These are phyloP conservation scores for Coturnix japonica DNA, from an alignment of 2,113 vertebrate genomes.

Conservation along the genomic window DNA sequence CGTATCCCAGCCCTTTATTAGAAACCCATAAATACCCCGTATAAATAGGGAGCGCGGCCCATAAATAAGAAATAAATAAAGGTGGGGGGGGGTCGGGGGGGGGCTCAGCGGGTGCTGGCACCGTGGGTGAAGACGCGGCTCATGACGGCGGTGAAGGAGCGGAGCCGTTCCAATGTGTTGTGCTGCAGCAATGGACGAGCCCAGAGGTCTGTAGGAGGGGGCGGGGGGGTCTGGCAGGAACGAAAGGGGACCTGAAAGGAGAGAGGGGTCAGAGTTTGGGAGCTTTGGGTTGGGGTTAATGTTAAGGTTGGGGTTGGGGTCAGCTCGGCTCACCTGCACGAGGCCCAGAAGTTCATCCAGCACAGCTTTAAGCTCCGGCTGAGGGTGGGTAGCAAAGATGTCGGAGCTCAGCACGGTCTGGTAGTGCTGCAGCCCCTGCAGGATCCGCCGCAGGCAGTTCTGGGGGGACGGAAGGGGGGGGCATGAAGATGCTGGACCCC, in stretches of 20 bases:
- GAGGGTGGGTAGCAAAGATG: conserved; percentile 36
- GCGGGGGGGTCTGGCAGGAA: not conserved
- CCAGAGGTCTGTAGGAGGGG: not conserved
- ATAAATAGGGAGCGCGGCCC: not conserved
- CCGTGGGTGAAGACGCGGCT: conserved; percentile 75
- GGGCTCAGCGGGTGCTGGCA: conserved; percentile 20
- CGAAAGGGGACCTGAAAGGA: not conserved
- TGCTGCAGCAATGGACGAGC: not conserved
- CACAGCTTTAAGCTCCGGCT: not conserved
- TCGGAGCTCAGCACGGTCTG: conserved; percentile 66
- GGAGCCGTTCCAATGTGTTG: conserved; percentile 68
- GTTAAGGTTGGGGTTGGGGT: not conserved
- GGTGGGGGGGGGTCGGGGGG: fast-evolving
- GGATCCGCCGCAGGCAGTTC: conserved; percentile 75
- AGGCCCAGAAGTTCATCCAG: conserved; percentile 3
- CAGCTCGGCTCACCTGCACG: conserved; percentile 6
- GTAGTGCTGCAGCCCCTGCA: conserved; percentile 70
- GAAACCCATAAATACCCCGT: conserved; percentile 41
- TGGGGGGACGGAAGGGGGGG: not conserved
- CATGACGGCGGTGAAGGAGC: conserved; percentile 68
- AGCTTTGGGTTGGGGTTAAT: not conserved
- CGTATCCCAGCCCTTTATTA: conserved; percentile 4
- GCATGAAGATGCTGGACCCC: too few relatives aligned
- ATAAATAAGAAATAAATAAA: conserved; percentile 62
- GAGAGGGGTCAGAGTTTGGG: not conserved